Percentiles rank a stretch among this genome's conserved stretches.
Conservation (phyloP, 2,113 vertebrate species). For the Ctenodactylus gundi region DNA sequence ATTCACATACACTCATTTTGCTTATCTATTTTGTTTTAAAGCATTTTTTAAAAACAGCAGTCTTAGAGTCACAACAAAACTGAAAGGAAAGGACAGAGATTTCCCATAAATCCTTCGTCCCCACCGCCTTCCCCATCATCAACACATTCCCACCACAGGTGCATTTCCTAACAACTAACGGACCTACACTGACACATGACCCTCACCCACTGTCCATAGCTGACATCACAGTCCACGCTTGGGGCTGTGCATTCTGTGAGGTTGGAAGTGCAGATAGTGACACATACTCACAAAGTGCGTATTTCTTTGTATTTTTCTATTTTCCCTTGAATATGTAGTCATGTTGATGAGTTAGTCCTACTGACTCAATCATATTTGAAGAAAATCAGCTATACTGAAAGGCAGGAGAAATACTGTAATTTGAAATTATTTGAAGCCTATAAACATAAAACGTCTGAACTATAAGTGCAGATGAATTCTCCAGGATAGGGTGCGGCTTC, state of each 20-base stretch:
- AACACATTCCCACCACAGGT: neutral
- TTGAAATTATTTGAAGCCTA: neutral
- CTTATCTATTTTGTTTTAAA: neutral
- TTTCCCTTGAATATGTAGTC: neutral
- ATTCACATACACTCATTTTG: slow-evolving; percentile 1
- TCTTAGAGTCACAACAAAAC: neutral
- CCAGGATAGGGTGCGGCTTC: neutral
- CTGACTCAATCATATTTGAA: neutral
- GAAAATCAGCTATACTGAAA: neutral
- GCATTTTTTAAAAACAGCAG: neutral
- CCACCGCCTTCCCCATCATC: neutral
- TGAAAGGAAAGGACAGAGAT: neutral
- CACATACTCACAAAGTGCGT: neutral
- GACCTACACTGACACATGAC: neutral
- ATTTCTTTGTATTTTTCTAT: neutral
- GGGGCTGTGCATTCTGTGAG: neutral
- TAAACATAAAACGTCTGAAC: neutral
- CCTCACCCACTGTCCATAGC: neutral
- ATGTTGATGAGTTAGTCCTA: neutral
- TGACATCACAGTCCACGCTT: neutral
- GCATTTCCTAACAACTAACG: neutral
- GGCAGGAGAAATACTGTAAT: neutral
- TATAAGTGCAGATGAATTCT: neutral
- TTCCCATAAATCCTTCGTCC: neutral
- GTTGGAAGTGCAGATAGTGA: neutral